Evolutionary conservation across 2,888 invertebrate species (phyloP).

Genomic region (Macaria liturata): DNA sequence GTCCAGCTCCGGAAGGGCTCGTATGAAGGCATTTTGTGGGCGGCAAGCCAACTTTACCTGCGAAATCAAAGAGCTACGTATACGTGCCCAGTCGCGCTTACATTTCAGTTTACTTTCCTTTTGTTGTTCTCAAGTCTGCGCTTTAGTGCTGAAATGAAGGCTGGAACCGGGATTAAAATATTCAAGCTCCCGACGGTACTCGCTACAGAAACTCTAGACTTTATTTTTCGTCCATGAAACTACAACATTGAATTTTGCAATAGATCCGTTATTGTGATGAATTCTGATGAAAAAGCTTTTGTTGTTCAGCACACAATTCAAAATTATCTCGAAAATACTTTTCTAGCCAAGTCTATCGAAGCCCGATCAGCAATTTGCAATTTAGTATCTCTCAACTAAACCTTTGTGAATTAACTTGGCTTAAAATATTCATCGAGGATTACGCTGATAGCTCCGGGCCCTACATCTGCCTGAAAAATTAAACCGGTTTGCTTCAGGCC

Average conservation of each 20-base stretch:
- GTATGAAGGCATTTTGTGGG: constrained; percentile 17
- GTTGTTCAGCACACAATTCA: neutral
- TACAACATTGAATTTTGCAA: too few relatives aligned
- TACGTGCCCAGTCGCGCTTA: constrained; percentile 12
- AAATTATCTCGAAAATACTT: neutral
- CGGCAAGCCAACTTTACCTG: constrained; percentile 24
- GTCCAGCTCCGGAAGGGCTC: constrained; percentile 14
- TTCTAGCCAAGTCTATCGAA: neutral
- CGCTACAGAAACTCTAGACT: neutral
- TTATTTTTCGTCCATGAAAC: neutral
- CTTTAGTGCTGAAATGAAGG: constrained; percentile 23
- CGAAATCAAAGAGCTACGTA: constrained; percentile 26
- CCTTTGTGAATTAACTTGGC: constrained; percentile 17
- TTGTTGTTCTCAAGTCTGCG: constrained; percentile 25
- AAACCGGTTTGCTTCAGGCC: constrained; percentile 14
- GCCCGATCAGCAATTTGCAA: neutral
- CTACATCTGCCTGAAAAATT: constrained; percentile 21
- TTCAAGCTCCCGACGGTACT: constrained; percentile 15
- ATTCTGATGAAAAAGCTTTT: neutral
- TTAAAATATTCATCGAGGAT: constrained; percentile 18
- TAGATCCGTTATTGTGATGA: neutral
- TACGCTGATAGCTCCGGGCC: constrained; percentile 12
- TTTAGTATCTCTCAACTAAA: neutral
- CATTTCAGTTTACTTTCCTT: constrained; percentile 26
- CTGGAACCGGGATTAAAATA: constrained; percentile 26